phyloP scores from a whole-genome alignment of 53 echinoderm and acorn worm genomes.

The Echinarachnius parma region DNA sequence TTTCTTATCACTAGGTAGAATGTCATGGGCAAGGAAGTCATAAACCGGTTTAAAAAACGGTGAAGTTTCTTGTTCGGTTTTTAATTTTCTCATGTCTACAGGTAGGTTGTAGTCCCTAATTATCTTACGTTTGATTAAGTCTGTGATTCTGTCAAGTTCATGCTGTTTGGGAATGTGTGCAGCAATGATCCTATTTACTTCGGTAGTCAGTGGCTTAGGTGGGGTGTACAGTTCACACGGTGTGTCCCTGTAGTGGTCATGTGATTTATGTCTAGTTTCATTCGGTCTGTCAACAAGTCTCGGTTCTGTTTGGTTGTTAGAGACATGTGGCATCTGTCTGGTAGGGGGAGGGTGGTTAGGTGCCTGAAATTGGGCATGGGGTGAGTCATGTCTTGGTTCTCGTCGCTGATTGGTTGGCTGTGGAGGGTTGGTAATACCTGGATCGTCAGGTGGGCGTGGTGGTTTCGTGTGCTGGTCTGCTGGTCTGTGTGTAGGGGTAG shows the following conservation, averaged over 20 bases:
- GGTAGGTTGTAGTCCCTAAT: constrained; percentile 55
- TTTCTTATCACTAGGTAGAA: constrained; percentile 45
- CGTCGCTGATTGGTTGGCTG: too few relatives aligned
- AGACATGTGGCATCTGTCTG: background rate
- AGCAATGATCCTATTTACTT: constrained; percentile 24
- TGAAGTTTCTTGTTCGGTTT: constrained; percentile 40
- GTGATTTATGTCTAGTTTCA: background rate
- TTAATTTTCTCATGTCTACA: constrained; percentile 32
- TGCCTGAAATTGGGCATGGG: too few relatives aligned
- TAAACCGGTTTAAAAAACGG: constrained; percentile 40
- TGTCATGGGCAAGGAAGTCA: constrained; percentile 42
- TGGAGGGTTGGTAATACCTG: too few relatives aligned
- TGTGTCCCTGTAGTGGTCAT: constrained; percentile 20
- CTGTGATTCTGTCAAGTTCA: constrained; percentile 34
- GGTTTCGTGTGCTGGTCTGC: too few relatives aligned
- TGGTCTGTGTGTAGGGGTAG: too few relatives aligned
- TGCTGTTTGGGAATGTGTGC: constrained; percentile 48
- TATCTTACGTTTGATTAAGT: constrained; percentile 44
- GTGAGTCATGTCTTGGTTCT: background rate
- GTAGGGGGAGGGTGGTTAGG: background rate
- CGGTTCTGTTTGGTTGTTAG: constrained; percentile 13
- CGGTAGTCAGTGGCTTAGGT: constrained; percentile 33
- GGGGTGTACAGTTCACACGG: constrained; percentile 32
- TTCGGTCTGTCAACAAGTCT: constrained; percentile 29
- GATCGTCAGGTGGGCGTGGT: too few relatives aligned